Conservation (phyloP, 2,113 vertebrate genomes). For the Piliocolobus tephrosceles region DNA sequence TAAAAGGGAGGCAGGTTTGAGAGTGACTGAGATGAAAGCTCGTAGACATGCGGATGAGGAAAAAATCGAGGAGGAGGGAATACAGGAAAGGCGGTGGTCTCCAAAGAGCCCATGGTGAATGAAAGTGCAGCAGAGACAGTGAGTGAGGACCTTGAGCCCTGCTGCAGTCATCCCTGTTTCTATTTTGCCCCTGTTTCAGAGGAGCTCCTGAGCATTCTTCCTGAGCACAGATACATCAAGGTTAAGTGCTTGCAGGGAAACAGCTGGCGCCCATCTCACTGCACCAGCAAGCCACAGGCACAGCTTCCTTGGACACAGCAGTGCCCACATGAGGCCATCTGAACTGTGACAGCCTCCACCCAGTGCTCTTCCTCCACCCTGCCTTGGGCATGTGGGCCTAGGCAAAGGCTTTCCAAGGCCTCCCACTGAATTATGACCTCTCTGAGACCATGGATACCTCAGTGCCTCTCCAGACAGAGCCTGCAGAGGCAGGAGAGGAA, state of each 20-base stretch:
- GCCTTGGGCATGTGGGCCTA: fast-evolving
- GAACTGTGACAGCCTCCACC: background rate
- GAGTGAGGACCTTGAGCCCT: background rate
- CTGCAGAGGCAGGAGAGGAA: background rate
- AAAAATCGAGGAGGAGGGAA: background rate
- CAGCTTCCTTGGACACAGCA: background rate
- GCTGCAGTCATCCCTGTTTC: background rate
- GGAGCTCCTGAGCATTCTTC: no score
- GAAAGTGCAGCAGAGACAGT: fast-evolving
- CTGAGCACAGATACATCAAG: background rate
- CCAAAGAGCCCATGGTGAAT: background rate
- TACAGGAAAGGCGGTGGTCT: background rate
- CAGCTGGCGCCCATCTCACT: background rate
- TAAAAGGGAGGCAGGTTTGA: background rate
- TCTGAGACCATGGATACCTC: background rate
- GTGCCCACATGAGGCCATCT: background rate
- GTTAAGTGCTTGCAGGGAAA: background rate
- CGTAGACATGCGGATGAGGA: background rate
- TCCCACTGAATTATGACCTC: background rate
- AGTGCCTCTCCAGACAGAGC: background rate
- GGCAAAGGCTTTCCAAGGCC: background rate
- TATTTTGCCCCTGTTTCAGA: fast-evolving
- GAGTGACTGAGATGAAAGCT: background rate
- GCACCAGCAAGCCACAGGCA: background rate
- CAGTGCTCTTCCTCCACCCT: background rate